These are phyloP conservation scores for Sesia apiformis DNA, from an alignment of 2,888 invertebrate genomes.

Conservation along the genomic window DNA sequence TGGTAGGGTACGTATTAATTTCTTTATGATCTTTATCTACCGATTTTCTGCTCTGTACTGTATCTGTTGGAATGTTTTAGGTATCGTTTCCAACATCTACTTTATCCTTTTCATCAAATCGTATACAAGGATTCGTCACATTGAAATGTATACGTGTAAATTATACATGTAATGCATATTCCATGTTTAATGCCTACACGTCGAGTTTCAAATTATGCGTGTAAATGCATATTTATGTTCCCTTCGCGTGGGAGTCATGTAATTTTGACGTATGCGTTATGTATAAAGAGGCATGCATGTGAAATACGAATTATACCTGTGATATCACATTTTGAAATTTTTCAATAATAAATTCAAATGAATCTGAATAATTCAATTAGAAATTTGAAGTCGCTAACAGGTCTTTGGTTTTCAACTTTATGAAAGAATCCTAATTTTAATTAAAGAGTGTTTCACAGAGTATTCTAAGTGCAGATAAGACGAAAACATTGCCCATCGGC, in stretches of 20 bases:
- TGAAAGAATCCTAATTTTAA: too few relatives aligned
- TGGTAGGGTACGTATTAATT: too few relatives aligned
- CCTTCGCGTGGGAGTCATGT: constrained; percentile 23
- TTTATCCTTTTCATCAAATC: too few relatives aligned
- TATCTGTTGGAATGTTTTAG: too few relatives aligned
- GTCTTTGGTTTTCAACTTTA: too few relatives aligned
- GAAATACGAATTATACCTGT: background rate
- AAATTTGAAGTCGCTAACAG: background rate
- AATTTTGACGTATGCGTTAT: constrained; percentile 5
- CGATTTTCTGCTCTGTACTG: too few relatives aligned
- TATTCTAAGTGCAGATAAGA: too few relatives aligned
- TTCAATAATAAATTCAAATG: background rate
- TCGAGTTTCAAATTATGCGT: constrained; percentile 34
- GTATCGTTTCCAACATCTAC: too few relatives aligned
- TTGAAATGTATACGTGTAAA: background rate
- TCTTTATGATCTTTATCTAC: too few relatives aligned
- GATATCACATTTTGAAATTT: background rate
- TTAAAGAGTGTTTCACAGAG: too few relatives aligned
- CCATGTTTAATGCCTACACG: constrained; percentile 19
- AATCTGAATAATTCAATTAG: background rate
- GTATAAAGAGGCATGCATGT: background rate
- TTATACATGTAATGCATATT: constrained; percentile 24
- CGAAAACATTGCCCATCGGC: too few relatives aligned
- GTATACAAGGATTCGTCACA: too few relatives aligned
- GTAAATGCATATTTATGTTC: constrained; percentile 49